phyloP scores from a whole-genome alignment of 1,140 invertebrate genomes.

The Cydia amplana region DNA sequence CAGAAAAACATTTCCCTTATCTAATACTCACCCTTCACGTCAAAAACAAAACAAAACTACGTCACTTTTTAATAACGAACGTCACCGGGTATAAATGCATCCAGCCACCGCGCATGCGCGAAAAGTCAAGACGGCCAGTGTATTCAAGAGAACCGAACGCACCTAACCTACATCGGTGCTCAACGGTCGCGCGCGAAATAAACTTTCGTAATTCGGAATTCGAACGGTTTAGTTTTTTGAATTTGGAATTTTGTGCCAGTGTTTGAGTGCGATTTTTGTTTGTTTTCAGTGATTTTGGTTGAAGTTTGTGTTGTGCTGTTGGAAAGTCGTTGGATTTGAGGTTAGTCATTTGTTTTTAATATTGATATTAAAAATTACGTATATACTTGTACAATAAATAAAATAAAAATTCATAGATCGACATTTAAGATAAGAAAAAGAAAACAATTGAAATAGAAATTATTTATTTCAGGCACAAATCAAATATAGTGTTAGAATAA shows the following conservation, averaged over 20 bases:
- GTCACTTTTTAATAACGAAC: conserved; percentile 15
- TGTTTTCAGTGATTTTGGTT: neutral
- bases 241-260: neutral
- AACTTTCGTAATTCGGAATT: conserved; percentile 17
- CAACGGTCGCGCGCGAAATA: conserved; percentile 12
- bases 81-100: conserved; percentile 25
- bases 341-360: neutral
- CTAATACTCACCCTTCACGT: neutral
- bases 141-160: neutral
- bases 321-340: neutral
- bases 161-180: neutral
- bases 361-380: neutral
- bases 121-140: conserved; percentile 22
- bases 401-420: too few species aligned
- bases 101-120: conserved; percentile 9
- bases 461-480: too few species aligned
- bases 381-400: too few species aligned
- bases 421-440: too few species aligned
- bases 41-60: conserved; percentile 1
- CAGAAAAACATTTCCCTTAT: neutral
- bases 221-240: conserved; percentile 17
- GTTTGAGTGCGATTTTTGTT: neutral
- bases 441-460: too few species aligned
- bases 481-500: too few species aligned
- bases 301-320: neutral